These are phyloP conservation scores for Hipposideros larvatus DNA, from an alignment of 2,797 vertebrate genomes.

Conservation along the genomic window DNA sequence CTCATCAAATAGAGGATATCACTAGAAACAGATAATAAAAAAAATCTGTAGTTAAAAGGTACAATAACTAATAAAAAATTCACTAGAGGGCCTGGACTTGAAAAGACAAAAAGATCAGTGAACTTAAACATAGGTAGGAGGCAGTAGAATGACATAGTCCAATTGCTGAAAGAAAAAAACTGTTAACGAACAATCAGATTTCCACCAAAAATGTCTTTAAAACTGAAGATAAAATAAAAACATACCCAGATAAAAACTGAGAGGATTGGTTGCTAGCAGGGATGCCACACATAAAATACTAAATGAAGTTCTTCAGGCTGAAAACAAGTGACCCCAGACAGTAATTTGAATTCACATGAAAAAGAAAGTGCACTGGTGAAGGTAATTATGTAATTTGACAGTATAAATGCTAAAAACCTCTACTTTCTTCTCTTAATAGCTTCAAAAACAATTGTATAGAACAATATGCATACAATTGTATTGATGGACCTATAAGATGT, in stretches of 20 bases:
- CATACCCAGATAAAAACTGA: not conserved
- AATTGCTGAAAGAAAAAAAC: not conserved
- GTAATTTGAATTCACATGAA: not conserved
- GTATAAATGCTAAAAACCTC: not conserved
- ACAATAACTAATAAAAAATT: not conserved
- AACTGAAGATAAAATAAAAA: not conserved
- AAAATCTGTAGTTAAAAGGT: not conserved
- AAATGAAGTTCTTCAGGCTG: not conserved
- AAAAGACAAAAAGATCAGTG: not conserved
- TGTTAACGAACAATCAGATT: not conserved
- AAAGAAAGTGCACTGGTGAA: not conserved
- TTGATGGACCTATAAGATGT: not conserved
- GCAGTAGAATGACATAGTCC: not conserved
- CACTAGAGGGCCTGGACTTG: not conserved
- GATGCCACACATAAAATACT: not conserved
- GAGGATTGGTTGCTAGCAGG: not conserved
- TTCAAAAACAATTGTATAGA: not conserved
- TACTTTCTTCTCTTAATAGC: not conserved
- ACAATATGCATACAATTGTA: not conserved
- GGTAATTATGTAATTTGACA: not conserved
- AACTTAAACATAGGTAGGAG: not conserved
- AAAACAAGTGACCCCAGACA: not conserved
- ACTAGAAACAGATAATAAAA: not conserved
- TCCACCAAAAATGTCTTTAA: not conserved
- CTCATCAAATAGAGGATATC: not conserved